A percentile compares a stretch with the other conserved stretches of the same genome.
These are phyloP conservation scores for Procambarus virginalis DNA, from an alignment of 1,140 invertebrate species.

Conservation along the genomic window DNA sequence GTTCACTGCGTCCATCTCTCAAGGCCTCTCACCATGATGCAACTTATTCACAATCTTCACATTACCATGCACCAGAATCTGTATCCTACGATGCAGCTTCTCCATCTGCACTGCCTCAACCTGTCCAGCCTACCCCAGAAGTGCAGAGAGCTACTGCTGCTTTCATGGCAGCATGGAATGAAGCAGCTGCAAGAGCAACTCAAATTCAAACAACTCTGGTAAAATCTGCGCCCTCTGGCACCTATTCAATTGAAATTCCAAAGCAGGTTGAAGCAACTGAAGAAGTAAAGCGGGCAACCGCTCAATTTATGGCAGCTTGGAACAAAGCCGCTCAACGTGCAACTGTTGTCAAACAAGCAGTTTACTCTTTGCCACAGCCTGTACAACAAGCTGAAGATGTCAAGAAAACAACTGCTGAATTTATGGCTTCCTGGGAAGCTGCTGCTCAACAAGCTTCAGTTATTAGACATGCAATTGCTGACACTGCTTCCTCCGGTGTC, in stretches of 20 bases:
- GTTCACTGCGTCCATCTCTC: not conserved
- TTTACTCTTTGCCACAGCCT: not conserved
- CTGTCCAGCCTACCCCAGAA: slow-evolving; percentile 34
- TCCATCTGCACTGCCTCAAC: not conserved
- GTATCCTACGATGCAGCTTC: not conserved
- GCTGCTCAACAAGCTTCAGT: slow-evolving; percentile 23
- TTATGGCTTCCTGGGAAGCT: slow-evolving; percentile 38
- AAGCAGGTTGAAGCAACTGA: too few relatives aligned
- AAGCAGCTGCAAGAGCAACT: slow-evolving; percentile 19
- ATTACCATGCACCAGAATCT: not conserved
- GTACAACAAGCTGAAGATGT: slow-evolving; percentile 19
- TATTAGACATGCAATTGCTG: slow-evolving; percentile 13
- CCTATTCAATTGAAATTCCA: not conserved
- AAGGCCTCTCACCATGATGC: not conserved
- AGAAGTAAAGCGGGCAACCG: too few relatives aligned
- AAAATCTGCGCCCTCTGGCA: not conserved
- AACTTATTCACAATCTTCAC: not conserved
- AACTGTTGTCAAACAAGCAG: slow-evolving; percentile 8
- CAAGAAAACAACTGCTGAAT: not conserved
- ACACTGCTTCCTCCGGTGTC: not conserved
- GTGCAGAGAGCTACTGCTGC: slow-evolving; percentile 38
- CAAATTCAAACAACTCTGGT: not conserved
- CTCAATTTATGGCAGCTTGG: slow-evolving; percentile 40
- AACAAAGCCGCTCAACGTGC: slow-evolving; percentile 31
- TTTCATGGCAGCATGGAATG: slow-evolving; percentile 53